phyloP scores from a whole-genome alignment of 2,888 invertebrate species.

The Dermolepida albohirtum region DNA sequence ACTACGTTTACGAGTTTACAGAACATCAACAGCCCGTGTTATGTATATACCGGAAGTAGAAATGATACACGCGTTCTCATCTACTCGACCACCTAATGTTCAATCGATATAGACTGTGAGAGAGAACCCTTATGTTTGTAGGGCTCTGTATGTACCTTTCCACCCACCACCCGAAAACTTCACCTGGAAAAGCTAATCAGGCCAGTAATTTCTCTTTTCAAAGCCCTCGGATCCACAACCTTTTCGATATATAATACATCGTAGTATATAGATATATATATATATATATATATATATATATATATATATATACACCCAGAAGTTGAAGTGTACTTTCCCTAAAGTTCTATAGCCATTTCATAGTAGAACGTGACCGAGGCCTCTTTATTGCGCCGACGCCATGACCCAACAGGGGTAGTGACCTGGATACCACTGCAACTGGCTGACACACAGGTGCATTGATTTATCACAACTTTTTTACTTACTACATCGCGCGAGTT shows the following conservation, averaged over 20 bases:
- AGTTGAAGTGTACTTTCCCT: slow-evolving; percentile 24
- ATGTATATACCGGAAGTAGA: neutral
- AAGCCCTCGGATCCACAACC: slow-evolving; percentile 5
- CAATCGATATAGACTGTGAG: slow-evolving; percentile 12
- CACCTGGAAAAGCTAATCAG: slow-evolving; percentile 32
- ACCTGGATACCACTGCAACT: slow-evolving; percentile 59
- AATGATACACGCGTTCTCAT: slow-evolving; percentile 9
- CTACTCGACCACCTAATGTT: slow-evolving; percentile 14
- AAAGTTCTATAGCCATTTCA: slow-evolving; percentile 7
- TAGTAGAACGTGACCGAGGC: slow-evolving; percentile 53
- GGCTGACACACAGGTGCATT: slow-evolving; percentile 62
- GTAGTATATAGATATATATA: no score
- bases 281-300: no score
- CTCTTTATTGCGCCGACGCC: slow-evolving; percentile 54
- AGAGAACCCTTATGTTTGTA: no score
- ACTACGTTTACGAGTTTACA: slow-evolving; percentile 4
- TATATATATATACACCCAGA: no score
- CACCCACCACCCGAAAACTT: slow-evolving; percentile 3
- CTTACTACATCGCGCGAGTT: slow-evolving; percentile 17
- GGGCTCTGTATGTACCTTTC: neutral
- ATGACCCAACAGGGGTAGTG: slow-evolving; percentile 62
- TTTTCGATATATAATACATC: slow-evolving; percentile 8
- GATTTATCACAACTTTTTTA: slow-evolving; percentile 57
- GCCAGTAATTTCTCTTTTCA: slow-evolving; percentile 33
- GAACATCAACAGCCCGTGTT: neutral